A percentile compares a stretch with the other conserved stretches of the same genome.
These are phyloP conservation scores for Dyspetes luteomarginatus DNA, from an alignment of 2,888 invertebrate genomes.

Conservation along the genomic window DNA sequence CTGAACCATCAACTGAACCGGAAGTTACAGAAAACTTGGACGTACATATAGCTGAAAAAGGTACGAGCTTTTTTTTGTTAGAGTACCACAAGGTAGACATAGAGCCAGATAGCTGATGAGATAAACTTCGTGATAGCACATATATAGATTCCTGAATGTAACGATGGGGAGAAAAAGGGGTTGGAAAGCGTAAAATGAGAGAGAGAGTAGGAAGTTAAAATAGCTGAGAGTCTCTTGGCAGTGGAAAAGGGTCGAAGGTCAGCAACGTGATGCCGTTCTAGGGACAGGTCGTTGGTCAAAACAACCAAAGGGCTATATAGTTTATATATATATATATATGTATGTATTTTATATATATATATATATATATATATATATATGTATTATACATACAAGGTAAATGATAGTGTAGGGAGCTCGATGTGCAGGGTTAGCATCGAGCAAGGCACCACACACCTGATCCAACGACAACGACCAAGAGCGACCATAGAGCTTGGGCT, in stretches of 20 bases:
- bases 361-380: not conserved
- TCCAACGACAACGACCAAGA: constrained; percentile 53
- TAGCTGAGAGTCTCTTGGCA: constrained; percentile 75
- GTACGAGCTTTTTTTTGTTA: too few relatives aligned
- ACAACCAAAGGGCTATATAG: constrained; percentile 36
- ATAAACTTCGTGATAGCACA: constrained; percentile 24
- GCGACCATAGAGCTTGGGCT: constrained; percentile 66
- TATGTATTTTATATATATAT: not conserved
- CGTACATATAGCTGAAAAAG: too few relatives aligned
- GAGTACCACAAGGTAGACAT: too few relatives aligned
- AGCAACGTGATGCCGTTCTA: constrained; percentile 79
- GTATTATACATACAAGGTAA: not conserved
- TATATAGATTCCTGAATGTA: not conserved
- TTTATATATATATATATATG: not conserved
- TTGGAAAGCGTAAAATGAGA: constrained; percentile 27
- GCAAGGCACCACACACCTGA: constrained; percentile 76
- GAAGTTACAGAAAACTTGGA: too few relatives aligned
- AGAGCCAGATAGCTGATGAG: not conserved
- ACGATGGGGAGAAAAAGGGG: not conserved
- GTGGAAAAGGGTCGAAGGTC: constrained; percentile 77
- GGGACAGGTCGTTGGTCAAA: constrained; percentile 58
- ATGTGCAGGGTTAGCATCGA: constrained; percentile 40
- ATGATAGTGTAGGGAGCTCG: constrained; percentile 39
- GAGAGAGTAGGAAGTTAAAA: constrained; percentile 73
- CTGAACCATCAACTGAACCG: too few relatives aligned